Evolutionary conservation across 2,888 invertebrate species (phyloP).

Genomic region (Ophonus ardosiacus): DNA sequence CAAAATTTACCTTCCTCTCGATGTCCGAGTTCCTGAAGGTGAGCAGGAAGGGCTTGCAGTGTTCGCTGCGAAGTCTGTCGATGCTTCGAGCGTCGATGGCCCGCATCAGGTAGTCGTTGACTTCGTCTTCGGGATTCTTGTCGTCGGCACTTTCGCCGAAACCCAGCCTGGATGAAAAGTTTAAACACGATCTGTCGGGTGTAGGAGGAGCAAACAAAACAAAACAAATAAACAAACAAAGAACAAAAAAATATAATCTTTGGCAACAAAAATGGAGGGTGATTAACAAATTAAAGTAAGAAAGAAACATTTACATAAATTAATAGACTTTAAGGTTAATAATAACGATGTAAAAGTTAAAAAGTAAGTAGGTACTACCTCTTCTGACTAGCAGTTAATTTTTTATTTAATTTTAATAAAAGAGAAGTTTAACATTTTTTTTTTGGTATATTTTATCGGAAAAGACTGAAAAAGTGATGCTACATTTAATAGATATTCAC

Average conservation of each 20-base stretch:
- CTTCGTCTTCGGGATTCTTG: conserved; percentile 93
- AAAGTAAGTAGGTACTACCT: no score
- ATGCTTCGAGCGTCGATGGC: conserved; percentile 97
- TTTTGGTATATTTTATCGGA: no score
- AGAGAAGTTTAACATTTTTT: no score
- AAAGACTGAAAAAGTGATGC: no score
- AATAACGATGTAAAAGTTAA: no score
- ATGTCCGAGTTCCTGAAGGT: conserved; percentile 89
- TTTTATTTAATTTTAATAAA: no score
- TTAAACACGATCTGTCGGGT: conserved; percentile 58
- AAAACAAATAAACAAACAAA: conserved; percentile 44
- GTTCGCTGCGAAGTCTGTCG: conserved; percentile 91
- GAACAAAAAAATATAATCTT: not conserved
- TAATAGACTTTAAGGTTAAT: no score
- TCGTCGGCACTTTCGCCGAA: conserved; percentile 84
- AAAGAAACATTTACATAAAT: no score
- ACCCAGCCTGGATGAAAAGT: conserved; percentile 80
- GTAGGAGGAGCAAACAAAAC: conserved; percentile 10
- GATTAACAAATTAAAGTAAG: no score
- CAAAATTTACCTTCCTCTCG: conserved; percentile 85
- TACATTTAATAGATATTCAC: no score
- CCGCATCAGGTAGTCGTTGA: conserved; percentile 96
- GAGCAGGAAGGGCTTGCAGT: conserved; percentile 90
- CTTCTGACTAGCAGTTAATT: no score
- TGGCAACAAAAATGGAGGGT: not conserved